Evolutionary conservation across 2,888 invertebrate genomes (phyloP).

Genomic region (Leucozona laternaria): DNA sequence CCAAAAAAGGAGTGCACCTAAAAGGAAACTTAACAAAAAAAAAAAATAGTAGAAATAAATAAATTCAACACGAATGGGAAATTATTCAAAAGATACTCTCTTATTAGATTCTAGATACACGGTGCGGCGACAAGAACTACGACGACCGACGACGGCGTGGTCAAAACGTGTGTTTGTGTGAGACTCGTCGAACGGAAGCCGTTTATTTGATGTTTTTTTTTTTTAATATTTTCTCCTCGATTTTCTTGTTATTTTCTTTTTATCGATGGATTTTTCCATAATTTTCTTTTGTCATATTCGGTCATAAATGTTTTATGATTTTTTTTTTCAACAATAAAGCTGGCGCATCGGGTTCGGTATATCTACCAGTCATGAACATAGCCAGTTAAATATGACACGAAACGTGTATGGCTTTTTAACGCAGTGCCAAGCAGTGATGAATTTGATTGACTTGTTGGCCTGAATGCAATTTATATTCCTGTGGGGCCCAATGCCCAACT

Average conservation of each 20-base stretch:
- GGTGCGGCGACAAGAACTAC: neutral
- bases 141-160: conserved; percentile 18
- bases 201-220: conserved; percentile 45
- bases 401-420: conserved; percentile 74
- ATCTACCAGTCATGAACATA: conserved; percentile 6
- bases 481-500: neutral
- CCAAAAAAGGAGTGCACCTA: conserved; percentile 70
- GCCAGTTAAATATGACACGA: conserved; percentile 51
- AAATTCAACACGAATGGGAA: conserved; percentile 32
- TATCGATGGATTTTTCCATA: conserved; percentile 70
- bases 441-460: neutral
- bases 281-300: conserved; percentile 75
- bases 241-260: conserved; percentile 56
- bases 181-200: conserved; percentile 67
- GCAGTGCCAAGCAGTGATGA: neutral
- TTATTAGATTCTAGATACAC: conserved; percentile 30
- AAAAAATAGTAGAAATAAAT: conserved; percentile 6
- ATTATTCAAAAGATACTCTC: conserved; percentile 36
- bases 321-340: conserved; percentile 29
- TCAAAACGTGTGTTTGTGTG: conserved; percentile 58
- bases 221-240: conserved; percentile 52
- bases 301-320: conserved; percentile 64
- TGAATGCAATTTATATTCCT: neutral
- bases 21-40: conserved; percentile 45
- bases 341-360: conserved; percentile 49